Evolutionary conservation across 2,113 vertebrate species (phyloP), one percentile per base, ranked within the genome.

Genomic region (Oceanodroma tethys): DNA sequence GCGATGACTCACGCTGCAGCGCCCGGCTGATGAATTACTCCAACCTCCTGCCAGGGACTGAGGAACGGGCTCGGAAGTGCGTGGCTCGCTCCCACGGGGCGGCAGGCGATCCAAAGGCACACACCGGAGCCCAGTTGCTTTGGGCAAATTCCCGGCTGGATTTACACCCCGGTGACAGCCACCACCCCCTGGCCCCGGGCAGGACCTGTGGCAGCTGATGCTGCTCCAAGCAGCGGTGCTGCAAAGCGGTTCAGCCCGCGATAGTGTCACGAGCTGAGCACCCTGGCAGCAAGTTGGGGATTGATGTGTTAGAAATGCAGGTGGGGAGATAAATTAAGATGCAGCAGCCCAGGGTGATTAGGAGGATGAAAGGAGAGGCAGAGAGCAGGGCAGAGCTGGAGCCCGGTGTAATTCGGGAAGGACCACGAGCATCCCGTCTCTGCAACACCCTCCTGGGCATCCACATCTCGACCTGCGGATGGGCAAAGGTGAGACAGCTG

Each of bases 1-100:
- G 95, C 25, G 43, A 42, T 43, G 85, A 91, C 55, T 95, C 94
- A 71, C 1, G 16, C 91, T 81, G 81, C 96, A 96, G 97, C 66
- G 52, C 91, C 90, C 29, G 19, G 59, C 88, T 81, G 86, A 94
- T 73, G 81, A 71, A 87, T 52, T 38, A 5, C 85, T 84, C 90
- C 85, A 13, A 3, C 81, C 75, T 78, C 91, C 95, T 81, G 71
- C 66, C 81, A n/a, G 59, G 29, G 91, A 65, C 70, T 34, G 59
- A 56, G 52, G 25, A 74, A 26, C 1, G 5, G 78, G 48, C n/a
- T 63, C 40, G 4, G 72, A 66, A 93, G 85, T 59, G 17, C 1
- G 10, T 16, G 79, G 91, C 92, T 68, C 7, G 22, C 78, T 71
- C 90, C 93, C 34, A 11, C 36, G 2, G 67, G 85, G 81, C 1